Evolutionary conservation across 2,797 vertebrate genomes (phyloP).

Genomic region (Galaxias olidus): DNA sequence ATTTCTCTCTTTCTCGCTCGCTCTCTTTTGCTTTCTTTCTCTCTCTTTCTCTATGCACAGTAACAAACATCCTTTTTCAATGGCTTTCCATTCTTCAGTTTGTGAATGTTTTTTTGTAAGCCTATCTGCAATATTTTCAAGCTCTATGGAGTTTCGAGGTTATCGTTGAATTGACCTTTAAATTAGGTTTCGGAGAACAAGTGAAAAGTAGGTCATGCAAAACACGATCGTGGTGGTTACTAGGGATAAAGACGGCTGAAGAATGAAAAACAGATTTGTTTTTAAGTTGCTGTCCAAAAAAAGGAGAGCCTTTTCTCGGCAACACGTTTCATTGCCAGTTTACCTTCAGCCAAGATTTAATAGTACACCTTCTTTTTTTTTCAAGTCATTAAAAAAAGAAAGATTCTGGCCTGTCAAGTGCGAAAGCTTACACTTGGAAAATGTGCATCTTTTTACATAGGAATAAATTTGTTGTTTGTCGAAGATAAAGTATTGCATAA

Average conservation of each 20-base stretch:
- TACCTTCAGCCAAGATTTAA: constrained; percentile 37
- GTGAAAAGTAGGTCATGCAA: constrained; percentile 1
- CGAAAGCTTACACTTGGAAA: constrained; percentile 32
- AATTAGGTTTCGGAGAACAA: too few relatives aligned
- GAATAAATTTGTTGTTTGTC: constrained; percentile 40
- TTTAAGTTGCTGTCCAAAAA: constrained; percentile 29
- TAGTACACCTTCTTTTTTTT: constrained; percentile 22
- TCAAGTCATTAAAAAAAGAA: constrained; percentile 11
- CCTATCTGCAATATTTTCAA: too few relatives aligned
- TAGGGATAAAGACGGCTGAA: constrained; percentile 7
- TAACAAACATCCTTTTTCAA: too few relatives aligned
- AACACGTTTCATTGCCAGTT: constrained; percentile 31
- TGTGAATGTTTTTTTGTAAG: too few relatives aligned
- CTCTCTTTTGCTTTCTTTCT: not conserved
- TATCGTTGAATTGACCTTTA: too few relatives aligned
- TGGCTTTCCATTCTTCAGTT: too few relatives aligned
- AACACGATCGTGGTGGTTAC: constrained; percentile 18
- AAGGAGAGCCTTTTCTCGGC: constrained; percentile 33
- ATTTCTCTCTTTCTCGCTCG: not conserved
- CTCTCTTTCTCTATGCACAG: not conserved
- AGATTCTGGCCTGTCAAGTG: constrained; percentile 11
- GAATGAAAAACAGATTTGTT: constrained; percentile 34
- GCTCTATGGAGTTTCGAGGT: too few relatives aligned
- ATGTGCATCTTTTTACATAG: constrained; percentile 40
- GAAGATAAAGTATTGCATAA: constrained; percentile 21